Conservation (phyloP, 2,113 vertebrate species). For the Cyanistes caeruleus region DNA sequence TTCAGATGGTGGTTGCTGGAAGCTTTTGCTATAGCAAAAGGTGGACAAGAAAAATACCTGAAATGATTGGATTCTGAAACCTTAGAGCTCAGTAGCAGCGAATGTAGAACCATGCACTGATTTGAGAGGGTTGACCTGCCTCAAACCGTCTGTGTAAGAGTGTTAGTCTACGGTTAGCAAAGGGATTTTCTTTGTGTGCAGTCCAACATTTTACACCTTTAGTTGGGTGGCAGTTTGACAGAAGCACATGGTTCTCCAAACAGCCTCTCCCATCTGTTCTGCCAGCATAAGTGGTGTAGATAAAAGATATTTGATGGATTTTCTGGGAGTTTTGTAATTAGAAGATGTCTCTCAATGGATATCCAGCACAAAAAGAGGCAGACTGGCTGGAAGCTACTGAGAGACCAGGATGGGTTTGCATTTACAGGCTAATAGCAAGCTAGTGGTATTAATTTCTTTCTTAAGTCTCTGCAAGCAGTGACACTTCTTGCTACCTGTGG, state of each 20-base stretch:
- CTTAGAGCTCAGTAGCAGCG: neutral
- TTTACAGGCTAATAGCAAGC: neutral
- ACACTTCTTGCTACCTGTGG: neutral
- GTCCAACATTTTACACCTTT: neutral
- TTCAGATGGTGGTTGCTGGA: no score
- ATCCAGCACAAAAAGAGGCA: neutral
- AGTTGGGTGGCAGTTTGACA: neutral
- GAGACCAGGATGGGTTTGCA: neutral
- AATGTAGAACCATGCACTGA: neutral
- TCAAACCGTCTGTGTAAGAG: neutral
- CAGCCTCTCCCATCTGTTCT: neutral
- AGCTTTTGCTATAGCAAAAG: neutral
- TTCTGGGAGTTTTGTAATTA: neutral
- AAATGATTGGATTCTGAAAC: neutral
- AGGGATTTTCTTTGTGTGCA: neutral
- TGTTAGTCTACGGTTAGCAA: neutral
- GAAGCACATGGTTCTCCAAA: fast-evolving
- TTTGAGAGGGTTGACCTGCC: neutral
- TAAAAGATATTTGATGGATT: neutral
- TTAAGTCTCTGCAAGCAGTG: neutral
- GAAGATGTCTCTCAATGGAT: neutral
- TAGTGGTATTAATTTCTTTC: neutral
- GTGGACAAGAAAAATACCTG: neutral
- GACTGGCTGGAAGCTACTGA: neutral
- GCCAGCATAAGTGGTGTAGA: neutral